Percentiles rank a stretch among this genome's conserved stretches.
Conservation (phyloP, 2,113 vertebrate genomes). For the Thymallus thymallus region DNA sequence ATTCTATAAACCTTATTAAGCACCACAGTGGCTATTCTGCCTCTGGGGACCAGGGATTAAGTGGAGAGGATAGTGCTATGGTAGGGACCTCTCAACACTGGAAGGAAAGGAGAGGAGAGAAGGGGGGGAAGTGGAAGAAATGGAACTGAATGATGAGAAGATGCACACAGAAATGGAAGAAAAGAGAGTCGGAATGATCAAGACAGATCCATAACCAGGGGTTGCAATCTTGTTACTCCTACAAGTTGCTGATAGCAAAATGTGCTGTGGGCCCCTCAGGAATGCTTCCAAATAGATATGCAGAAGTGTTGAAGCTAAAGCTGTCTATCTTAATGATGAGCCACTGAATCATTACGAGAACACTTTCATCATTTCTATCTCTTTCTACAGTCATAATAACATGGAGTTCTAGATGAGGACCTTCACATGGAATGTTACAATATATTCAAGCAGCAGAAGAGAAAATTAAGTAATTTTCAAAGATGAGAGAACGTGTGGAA, state of each 20-base stretch:
- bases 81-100: not conserved
- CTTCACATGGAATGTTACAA: too few relatives aligned
- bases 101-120: not conserved
- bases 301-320: too few relatives aligned
- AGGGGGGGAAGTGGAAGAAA: not conserved
- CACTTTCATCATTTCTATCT: too few relatives aligned
- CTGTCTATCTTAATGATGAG: too few relatives aligned
- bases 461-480: not conserved
- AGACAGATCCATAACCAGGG: not conserved
- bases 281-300: not conserved
- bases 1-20: slow-evolving; percentile 72
- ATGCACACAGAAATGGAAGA: not conserved
- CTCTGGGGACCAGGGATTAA: slow-evolving; percentile 34
- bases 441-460: not conserved
- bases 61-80: not conserved
- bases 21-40: slow-evolving; percentile 57
- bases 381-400: too few relatives aligned
- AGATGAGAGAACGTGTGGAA: too few relatives aligned
- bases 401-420: too few relatives aligned
- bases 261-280: too few relatives aligned
- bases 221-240: not conserved
- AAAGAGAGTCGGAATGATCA: not conserved
- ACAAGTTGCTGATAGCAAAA: not conserved
- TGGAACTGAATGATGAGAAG: slow-evolving; percentile 10
- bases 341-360: too few relatives aligned